Percentiles rank a stretch among this genome's conserved stretches.
phyloP scores from a whole-genome alignment of 2,797 vertebrate species.

The Brotogeris chrysoptera region DNA sequence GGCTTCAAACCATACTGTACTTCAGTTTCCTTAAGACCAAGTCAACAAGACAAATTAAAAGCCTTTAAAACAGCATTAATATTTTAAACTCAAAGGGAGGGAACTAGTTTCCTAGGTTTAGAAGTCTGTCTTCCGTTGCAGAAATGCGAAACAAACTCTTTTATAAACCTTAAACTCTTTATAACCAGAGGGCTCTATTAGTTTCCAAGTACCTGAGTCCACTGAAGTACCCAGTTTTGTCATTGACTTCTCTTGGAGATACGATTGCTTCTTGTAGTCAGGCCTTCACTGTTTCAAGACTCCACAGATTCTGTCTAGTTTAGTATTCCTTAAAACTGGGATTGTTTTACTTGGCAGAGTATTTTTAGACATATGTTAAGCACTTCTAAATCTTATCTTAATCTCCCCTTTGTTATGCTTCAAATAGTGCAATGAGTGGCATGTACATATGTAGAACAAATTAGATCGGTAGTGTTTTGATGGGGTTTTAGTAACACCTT shows the following conservation, averaged over 20 bases:
- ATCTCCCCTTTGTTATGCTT: background rate
- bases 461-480: background rate
- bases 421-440: background rate
- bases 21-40: background rate
- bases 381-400: background rate
- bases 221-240: background rate
- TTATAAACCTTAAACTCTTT: background rate
- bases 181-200: background rate
- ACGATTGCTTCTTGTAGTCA: background rate
- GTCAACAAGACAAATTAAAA: background rate
- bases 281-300: background rate
- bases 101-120: background rate
- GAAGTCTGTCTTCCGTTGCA: background rate
- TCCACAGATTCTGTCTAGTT: background rate
- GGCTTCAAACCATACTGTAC: background rate
- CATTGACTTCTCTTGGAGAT: background rate
- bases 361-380: background rate
- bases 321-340: background rate
- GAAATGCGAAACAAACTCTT: background rate
- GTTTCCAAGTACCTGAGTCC: background rate
- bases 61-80: background rate
- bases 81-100: background rate
- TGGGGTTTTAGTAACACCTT: background rate
- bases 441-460: background rate
- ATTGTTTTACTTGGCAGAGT: background rate